A percentile compares a stretch with the other conserved stretches of the same genome.
phyloP scores from a whole-genome alignment of 2,888 invertebrate species.

The Pseudoips prasinana region DNA sequence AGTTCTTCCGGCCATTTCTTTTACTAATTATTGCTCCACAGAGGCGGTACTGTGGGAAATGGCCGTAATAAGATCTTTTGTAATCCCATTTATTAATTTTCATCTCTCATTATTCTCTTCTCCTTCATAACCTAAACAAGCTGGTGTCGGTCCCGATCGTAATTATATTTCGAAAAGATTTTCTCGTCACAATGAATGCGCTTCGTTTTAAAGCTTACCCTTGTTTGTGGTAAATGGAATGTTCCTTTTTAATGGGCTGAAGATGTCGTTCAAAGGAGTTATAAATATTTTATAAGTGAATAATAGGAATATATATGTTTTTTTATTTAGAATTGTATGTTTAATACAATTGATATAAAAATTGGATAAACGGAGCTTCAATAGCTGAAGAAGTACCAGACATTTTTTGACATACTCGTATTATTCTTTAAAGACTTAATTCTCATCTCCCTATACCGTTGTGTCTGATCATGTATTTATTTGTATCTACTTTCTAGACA shows the following conservation, averaged over 20 bases:
- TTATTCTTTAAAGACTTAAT: too few relatives aligned
- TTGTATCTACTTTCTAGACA: too few relatives aligned
- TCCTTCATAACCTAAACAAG: slow-evolving; percentile 53
- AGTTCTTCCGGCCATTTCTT: slow-evolving; percentile 47
- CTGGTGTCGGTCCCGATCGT: slow-evolving; percentile 26
- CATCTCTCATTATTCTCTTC: slow-evolving; percentile 48
- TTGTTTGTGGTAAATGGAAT: slow-evolving; percentile 15
- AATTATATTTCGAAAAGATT: slow-evolving; percentile 42
- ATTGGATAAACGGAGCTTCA: too few relatives aligned
- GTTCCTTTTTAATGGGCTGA: slow-evolving; percentile 11
- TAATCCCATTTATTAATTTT: slow-evolving; percentile 55
- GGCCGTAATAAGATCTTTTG: slow-evolving; percentile 70
- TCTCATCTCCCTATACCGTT: too few relatives aligned
- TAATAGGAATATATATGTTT: too few relatives aligned
- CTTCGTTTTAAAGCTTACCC: slow-evolving; percentile 19
- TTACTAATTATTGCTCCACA: slow-evolving; percentile 63
- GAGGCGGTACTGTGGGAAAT: slow-evolving; percentile 58
- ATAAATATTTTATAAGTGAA: too few relatives aligned
- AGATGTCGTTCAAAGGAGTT: too few relatives aligned
- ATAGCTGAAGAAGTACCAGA: too few relatives aligned
- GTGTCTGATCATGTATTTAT: too few relatives aligned
- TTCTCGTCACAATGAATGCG: slow-evolving; percentile 22
- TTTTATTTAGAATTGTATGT: too few relatives aligned
- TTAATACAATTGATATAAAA: too few relatives aligned
- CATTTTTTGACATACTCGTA: too few relatives aligned